Base-by-base conservation (phyloP, 2,797 vertebrate species). In the Pygocentrus nattereri region DNA sequence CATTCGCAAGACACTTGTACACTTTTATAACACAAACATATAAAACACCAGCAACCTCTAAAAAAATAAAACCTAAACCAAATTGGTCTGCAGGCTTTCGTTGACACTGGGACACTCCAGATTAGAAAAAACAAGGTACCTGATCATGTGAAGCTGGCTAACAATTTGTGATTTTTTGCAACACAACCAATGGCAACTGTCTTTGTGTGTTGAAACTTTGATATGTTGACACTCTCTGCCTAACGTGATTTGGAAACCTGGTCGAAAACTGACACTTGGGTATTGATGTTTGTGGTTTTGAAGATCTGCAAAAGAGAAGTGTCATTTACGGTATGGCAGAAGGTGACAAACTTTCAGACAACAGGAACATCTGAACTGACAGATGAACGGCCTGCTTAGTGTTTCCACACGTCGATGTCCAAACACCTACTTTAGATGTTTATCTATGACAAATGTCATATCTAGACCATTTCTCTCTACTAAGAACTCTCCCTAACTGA, bases 161-260 rank as follows among this genome's bases (percentile, higher is more conserved):
- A 78, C 56, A 47, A 77, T 74, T 81, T 84, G 75, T 76, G 74
- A 76, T 79, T 74, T 44, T 25, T 83, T 87, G 79, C 84, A 82
- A 84, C 81, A 87, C 68, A 68, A 38, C 74, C 72, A 71, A 79
- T 83, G 81, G 85, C 74, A 87, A 85, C 84, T 73, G 84, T 58
- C 84, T 74, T 47, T 49, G 54, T 19, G 78, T 87, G 85, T 85
- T 85, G 84, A 85, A 87, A 87, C 38, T 10, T 64, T 61, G 73
- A 67, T 50, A 44, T 87, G 84, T 85, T 85, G 86, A 67, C 83
- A 85, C 76, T 83, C 21, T 67, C 56, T 75, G 81, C 78, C 52
- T 81, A 76, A 83, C 56, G 61, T 74, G 81, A 78, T 85, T 85
- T 87, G 85, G 82, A 82, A 85, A 85, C 61, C 34, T 74, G 50